A percentile compares a stretch with the other conserved stretches of the same genome.
Conservation (phyloP, 2,113 vertebrate species). For the Leptobrachium leishanense region DNA sequence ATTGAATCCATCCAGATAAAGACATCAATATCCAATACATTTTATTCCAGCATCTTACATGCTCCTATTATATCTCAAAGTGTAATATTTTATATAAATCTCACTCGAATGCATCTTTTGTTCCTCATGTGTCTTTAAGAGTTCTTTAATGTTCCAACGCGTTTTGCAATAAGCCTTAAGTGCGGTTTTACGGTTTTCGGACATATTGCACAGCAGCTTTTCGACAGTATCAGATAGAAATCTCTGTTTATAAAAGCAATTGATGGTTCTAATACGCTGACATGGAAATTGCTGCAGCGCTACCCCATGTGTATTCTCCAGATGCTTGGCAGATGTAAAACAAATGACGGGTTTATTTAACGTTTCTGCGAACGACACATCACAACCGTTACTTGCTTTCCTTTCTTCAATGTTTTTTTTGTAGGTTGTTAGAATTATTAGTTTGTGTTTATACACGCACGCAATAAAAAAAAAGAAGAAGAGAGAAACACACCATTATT, state of each 20-base stretch:
- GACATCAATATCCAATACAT: no score
- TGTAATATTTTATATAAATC: no score
- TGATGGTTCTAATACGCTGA: not conserved
- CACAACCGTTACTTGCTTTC: not conserved
- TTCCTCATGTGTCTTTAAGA: no score
- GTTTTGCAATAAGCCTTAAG: no score
- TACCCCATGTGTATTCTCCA: not conserved
- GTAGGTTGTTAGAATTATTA: not conserved
- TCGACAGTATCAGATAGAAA: no score
- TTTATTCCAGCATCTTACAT: no score
- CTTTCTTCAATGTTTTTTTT: slow-evolving; percentile 20
- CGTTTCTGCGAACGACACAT: not conserved
- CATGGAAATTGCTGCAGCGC: not conserved
- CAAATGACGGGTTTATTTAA: not conserved
- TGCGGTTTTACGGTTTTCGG: no score
- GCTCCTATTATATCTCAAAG: no score
- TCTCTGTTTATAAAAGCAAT: not conserved
- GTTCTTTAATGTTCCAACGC: no score
- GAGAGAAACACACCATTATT: slow-evolving; percentile 48
- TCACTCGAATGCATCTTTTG: no score
- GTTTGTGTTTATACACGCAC: slow-evolving; percentile 51
- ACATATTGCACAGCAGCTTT: no score
- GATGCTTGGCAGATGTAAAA: not conserved
- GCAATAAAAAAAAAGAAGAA: slow-evolving; percentile 9
- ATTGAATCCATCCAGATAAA: no score